Conservation (phyloP, 2,888 invertebrate genomes). For the Mamestra brassicae region DNA sequence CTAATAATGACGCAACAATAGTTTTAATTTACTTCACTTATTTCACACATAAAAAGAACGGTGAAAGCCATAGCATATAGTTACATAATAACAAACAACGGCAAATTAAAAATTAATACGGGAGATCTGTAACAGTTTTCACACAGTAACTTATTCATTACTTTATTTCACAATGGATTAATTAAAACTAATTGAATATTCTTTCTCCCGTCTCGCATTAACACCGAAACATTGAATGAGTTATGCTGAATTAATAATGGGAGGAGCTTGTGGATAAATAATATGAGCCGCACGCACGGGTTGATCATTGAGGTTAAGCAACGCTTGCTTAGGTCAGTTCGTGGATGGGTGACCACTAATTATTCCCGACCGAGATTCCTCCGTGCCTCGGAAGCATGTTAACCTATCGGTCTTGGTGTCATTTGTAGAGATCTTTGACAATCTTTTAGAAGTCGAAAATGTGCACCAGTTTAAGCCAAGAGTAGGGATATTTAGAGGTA, state of each 20-base stretch:
- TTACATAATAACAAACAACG: constrained; percentile 65
- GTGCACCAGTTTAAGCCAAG: not conserved
- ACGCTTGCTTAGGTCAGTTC: not conserved
- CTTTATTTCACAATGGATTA: constrained; percentile 43
- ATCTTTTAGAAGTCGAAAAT: not conserved
- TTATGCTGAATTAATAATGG: constrained; percentile 7
- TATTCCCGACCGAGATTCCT: no score
- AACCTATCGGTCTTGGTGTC: not conserved
- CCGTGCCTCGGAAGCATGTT: not conserved
- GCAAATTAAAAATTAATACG: constrained; percentile 50
- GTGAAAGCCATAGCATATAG: constrained; percentile 63
- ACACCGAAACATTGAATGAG: constrained; percentile 5
- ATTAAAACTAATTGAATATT: constrained; percentile 57
- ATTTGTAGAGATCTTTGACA: not conserved
- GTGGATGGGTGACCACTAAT: not conserved
- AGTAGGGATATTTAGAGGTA: no score
- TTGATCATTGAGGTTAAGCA: not conserved
- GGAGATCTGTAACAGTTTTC: constrained; percentile 53
- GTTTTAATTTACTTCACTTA: constrained; percentile 53
- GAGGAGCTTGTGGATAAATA: not conserved
- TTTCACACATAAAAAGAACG: constrained; percentile 61
- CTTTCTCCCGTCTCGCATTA: constrained; percentile 22
- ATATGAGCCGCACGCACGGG: not conserved
- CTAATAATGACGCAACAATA: constrained; percentile 65
- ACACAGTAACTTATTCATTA: constrained; percentile 54